Conservation (phyloP, 2,113 vertebrate genomes). For the Parus major region DNA sequence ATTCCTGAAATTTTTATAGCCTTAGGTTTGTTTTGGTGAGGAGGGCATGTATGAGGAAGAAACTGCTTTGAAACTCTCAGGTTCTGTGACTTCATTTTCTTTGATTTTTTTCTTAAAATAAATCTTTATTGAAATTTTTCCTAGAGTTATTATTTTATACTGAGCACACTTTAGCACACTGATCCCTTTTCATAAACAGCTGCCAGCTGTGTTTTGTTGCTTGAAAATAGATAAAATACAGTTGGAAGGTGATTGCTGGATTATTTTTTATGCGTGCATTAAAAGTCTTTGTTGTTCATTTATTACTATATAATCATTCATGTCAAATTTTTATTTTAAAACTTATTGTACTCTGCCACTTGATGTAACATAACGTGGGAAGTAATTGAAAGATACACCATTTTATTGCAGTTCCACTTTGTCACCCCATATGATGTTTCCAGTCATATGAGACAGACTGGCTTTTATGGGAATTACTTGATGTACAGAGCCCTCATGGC, state of each 20-base stretch:
- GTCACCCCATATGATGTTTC: not conserved
- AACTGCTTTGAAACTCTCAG: not conserved
- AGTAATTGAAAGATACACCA: not conserved
- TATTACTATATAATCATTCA: not conserved
- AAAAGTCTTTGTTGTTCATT: not conserved
- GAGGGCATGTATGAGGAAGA: not conserved
- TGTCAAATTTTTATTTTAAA: not conserved
- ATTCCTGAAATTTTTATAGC: slow-evolving; percentile 33
- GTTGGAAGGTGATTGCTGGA: not conserved
- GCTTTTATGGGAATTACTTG: not conserved
- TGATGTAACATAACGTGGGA: not conserved
- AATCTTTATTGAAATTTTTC: not conserved
- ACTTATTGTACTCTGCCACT: not conserved
- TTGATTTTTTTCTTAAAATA: slow-evolving; percentile 46
- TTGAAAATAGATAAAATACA: not conserved
- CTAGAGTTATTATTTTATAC: not conserved
- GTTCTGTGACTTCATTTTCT: not conserved
- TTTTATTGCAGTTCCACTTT: slow-evolving; percentile 3
- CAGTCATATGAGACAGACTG: not conserved
- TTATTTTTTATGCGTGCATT: not conserved
- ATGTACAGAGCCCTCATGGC: not conserved
- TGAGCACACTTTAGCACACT: not conserved
- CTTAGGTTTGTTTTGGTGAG: not conserved
- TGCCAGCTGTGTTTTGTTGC: not conserved
- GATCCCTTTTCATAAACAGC: not conserved